Evolutionary conservation across 1,140 invertebrate species (phyloP).

Genomic region (Tyrophagus putrescentiae): DNA sequence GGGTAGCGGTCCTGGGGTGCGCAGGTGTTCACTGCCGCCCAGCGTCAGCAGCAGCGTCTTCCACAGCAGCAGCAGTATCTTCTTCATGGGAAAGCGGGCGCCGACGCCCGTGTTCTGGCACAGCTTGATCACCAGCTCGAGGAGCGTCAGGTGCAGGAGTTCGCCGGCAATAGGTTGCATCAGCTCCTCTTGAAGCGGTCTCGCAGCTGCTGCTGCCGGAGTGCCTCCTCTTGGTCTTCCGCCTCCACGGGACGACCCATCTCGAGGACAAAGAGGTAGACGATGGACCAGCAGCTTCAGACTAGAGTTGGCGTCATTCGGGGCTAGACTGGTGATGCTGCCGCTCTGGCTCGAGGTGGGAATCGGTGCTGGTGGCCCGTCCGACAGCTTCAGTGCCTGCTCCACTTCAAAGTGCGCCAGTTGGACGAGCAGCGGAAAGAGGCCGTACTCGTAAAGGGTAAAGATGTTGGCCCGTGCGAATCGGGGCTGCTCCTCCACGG

Average conservation of each 20-base stretch:
- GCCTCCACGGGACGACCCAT: constrained; percentile 52
- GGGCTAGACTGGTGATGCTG: constrained; percentile 1
- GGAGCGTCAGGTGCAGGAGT: constrained; percentile 65
- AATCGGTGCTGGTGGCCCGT: neutral
- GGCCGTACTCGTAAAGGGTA: constrained; percentile 68
- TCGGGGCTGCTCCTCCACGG: constrained; percentile 24
- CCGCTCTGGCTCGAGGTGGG: constrained; percentile 3
- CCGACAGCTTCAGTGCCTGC: constrained; percentile 36
- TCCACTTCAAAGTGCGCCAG: constrained; percentile 87
- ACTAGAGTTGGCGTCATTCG: constrained; percentile 54
- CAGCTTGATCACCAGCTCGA: constrained; percentile 84
- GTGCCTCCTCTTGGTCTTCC: too few species aligned
- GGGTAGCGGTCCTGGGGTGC: constrained; percentile 57
- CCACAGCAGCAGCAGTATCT: constrained; percentile 87
- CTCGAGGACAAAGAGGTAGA: constrained; percentile 84
- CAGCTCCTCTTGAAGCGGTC: constrained; percentile 23
- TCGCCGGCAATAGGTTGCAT: constrained; percentile 45
- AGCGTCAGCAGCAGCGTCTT: constrained; percentile 70
- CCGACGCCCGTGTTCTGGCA: constrained; percentile 72
- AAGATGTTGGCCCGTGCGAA: constrained; percentile 52
- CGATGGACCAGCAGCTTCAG: constrained; percentile 79
- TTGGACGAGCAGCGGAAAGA: constrained; percentile 75
- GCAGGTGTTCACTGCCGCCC: constrained; percentile 67
- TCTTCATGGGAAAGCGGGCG: constrained; percentile 94
- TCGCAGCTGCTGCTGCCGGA: too few species aligned